Conservation (phyloP, 2,113 vertebrate genomes). For the Notechis scutatus region DNA sequence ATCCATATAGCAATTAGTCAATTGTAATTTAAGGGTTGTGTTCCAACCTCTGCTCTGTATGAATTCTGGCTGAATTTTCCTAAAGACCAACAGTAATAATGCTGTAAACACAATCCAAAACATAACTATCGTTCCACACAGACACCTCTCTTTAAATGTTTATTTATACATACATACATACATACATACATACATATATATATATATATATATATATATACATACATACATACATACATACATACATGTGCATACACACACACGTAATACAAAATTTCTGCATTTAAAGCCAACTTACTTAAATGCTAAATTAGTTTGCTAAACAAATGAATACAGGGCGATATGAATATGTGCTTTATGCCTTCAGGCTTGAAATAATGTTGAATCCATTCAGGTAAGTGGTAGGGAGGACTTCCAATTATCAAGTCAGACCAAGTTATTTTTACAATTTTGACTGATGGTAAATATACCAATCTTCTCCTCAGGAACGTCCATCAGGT, state of each 20-base stretch:
- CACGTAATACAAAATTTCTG: neutral
- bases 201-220: neutral
- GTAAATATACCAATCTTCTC: constrained; percentile 6
- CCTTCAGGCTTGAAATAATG: neutral
- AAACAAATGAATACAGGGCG: neutral
- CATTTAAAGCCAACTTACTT: neutral
- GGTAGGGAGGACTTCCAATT: constrained; percentile 5
- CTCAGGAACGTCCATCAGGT: constrained; percentile 14
- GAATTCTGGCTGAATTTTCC: neutral
- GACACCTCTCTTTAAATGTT: neutral
- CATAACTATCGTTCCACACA: neutral
- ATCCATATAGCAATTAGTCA: neutral
- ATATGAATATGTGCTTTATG: neutral
- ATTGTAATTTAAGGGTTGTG: neutral
- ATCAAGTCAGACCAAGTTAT: neutral
- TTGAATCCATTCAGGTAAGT: neutral
- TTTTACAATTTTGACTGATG: neutral
- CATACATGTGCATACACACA: rapidly evolving
- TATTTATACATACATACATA: neutral
- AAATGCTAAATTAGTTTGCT: constrained; percentile 10
- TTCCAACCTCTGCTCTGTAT: constrained; percentile 8
- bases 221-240: rapidly evolving
- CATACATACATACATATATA: neutral
- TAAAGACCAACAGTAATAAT: neutral
- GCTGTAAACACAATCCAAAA: constrained; percentile 1